Evolutionary conservation across 2,888 invertebrate genomes (phyloP), one percentile per base, ranked within the genome.

Genomic region (Ophion ventricosus): DNA sequence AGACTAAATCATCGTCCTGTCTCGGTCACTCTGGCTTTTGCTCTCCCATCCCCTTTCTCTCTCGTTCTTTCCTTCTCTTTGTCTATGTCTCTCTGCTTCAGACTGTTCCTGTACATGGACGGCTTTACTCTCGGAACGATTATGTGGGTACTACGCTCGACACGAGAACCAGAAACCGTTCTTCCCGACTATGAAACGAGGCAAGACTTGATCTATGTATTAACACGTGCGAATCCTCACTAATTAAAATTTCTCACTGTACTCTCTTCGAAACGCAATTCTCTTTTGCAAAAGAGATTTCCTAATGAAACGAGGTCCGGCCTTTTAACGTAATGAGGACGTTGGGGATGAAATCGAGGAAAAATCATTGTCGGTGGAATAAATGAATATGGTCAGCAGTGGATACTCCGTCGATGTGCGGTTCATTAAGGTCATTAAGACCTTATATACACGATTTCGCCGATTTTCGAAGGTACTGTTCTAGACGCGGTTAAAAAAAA

Each of bases 1-100:
- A 74, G 74, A 81, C 78, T 84, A 81, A 84, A 84, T 82, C 84
- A 84, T 78, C 81, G 78, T 82, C 81, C 75, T 78, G 81, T 78
- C 78, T 81, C 81, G 84, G 84, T 81, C 84, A 81, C 84, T 67
- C 74, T 20, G 43, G 59, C 54, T 72, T 56, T 49, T 54, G 23
- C 77, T 77, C 57, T n/a, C 43, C 43, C 20, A 5, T 26, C 70
- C 63, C 29, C 35, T 54, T 29, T 75, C 8, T 14, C 59, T 40
- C 59, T 40, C 54, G 26, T 7, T 20, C 43, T 43, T 14, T 54
- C n/a, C 8, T 20, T 69, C 59, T 75, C 54, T 40, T 25, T 63
- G 1, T 4, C 49, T 29, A 14, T 11, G 11, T 5, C 26, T 49
- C 67, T 66, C 43, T 61, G 8, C 11, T 35, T 35, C 35, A 8